Evolutionary conservation across 2,797 vertebrate genomes (phyloP), one percentile per base, ranked within the genome.

Genomic region (Sebastes glaucus): DNA sequence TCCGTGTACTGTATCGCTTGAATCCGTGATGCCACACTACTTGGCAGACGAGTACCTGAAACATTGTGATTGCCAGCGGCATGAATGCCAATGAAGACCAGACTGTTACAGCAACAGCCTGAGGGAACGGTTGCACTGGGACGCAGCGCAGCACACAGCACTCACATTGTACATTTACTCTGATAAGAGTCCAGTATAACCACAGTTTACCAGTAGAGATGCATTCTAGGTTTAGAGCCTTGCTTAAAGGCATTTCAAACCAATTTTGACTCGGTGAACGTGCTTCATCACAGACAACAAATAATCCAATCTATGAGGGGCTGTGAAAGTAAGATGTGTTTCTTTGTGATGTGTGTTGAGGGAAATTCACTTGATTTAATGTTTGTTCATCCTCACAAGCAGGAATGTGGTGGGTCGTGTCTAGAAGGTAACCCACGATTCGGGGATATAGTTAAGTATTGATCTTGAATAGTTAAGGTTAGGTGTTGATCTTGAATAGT

Each of bases 21-120:
- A 69, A 63, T 3, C 30, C 7, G 5, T 18, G 18, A 7, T 61
- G 16, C 52, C 35, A 33, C 27, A 28, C 28, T 65, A 28, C 28
- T 65, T 52, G n/a, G 23, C 20, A 80, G 71, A 65, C 27, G 53
- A 46, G 32, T 6, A 22, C 78, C 55, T 69, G 33, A 75, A 64
- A 70, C 28, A 32, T 20, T 64, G 72, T 62, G 52, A 57, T 71
- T 68, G 74, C 71, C 78, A 67, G 60, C 11, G 18, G 60, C 68
- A 66, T 59, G 79, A 81, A 86, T 84, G 68, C 65, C 66, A 85
- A 67, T 76, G 67, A 85, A 70, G 71, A 75, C 66, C 61, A 62
- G 66, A 71, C 59, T 79, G 73, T 83, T 74, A 66, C 52, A 84
- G 53, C 78, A 76, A 28, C 67, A 62, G 80, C 82, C 75, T 18